Conservation (phyloP, 2,888 invertebrate species). For the Lepidocyrtoides sp. region DNA sequence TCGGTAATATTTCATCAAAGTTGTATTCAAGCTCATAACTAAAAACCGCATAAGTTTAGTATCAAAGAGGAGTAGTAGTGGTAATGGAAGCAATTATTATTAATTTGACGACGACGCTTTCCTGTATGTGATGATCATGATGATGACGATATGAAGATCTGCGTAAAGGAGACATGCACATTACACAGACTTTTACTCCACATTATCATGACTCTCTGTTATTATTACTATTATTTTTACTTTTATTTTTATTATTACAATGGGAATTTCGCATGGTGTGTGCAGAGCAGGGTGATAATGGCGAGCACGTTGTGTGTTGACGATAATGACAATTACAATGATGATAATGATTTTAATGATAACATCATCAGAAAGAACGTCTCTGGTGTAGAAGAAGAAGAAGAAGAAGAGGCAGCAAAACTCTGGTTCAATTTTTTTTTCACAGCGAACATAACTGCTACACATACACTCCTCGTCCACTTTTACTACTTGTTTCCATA, state of each 20-base stretch:
- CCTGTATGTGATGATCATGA: not conserved
- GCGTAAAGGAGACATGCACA: not conserved
- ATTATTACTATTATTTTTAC: constrained; percentile 34
- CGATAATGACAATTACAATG: not conserved
- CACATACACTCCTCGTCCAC: not conserved
- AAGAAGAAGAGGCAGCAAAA: too few species aligned
- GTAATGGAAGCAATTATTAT: constrained; percentile 8
- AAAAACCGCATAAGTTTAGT: constrained; percentile 19
- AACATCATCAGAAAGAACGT: constrained; percentile 29
- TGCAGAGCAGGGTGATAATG: constrained; percentile 1
- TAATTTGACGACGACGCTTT: not conserved
- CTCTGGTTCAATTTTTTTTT: too few species aligned
- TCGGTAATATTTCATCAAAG: not conserved
- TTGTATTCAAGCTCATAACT: not conserved
- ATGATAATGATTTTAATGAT: constrained; percentile 56
- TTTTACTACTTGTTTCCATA: not conserved
- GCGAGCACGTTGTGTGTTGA: not conserved
- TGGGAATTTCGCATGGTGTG: constrained; percentile 11
- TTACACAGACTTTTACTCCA: constrained; percentile 16
- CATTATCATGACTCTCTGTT: constrained; percentile 20
- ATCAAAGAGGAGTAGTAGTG: not conserved
- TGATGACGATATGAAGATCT: too few species aligned
- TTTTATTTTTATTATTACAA: constrained; percentile 21
- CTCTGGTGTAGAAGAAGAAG: too few species aligned
- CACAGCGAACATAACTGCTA: not conserved